Evolutionary conservation across 2,113 vertebrate genomes (phyloP).

Genomic region (Xenus cinereus): DNA sequence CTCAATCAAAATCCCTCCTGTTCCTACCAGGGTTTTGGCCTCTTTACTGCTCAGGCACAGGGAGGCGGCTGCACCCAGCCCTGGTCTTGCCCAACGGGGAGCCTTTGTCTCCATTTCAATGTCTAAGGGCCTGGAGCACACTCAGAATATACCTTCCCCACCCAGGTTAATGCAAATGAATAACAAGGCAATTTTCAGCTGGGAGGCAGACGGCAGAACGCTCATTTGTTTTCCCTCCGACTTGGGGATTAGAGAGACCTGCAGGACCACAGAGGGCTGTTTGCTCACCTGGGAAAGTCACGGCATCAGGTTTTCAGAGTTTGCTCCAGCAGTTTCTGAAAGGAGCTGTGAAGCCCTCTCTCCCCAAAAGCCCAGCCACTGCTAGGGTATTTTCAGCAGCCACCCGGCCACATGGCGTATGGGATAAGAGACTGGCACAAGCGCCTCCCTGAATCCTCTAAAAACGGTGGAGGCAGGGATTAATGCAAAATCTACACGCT

Average conservation of each 20-base stretch:
- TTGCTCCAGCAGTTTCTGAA: background rate
- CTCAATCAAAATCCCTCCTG: background rate
- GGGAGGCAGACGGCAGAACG: background rate
- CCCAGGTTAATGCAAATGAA: slow-evolving; percentile 6
- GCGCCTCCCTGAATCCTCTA: background rate
- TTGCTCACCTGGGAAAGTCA: background rate
- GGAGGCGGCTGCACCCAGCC: background rate
- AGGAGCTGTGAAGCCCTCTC: background rate
- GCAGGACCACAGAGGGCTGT: background rate
- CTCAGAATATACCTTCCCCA: background rate
- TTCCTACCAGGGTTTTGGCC: background rate
- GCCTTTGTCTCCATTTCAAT: background rate
- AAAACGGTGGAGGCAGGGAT: background rate
- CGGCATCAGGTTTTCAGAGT: background rate
- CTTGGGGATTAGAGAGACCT: background rate
- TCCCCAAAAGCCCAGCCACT: background rate
- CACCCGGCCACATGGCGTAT: rapidly evolving
- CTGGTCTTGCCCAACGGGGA: background rate
- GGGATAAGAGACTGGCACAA: background rate
- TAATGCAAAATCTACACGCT: background rate
- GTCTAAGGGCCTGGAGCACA: slow-evolving; percentile 21
- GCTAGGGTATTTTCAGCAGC: background rate
- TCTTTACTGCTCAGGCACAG: background rate
- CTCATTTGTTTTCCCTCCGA: background rate
- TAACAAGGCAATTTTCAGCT: background rate